These are phyloP conservation scores for Nesidiocoris tenuis DNA, from an alignment of 2,888 invertebrate species.

Conservation along the genomic window DNA sequence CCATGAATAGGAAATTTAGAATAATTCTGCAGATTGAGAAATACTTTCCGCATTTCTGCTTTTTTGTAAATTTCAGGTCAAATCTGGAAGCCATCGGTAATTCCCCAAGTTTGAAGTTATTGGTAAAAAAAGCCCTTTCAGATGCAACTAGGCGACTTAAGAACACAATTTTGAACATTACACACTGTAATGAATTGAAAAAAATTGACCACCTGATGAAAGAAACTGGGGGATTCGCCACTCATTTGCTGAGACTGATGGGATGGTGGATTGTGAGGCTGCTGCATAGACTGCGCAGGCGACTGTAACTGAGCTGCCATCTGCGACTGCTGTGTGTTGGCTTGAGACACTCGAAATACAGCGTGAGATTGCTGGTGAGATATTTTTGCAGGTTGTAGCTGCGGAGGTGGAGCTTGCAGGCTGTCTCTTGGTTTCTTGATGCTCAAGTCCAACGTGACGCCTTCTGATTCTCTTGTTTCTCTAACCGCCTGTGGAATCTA, in stretches of 20 bases:
- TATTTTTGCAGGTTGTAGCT: constrained; percentile 18
- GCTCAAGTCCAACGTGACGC: constrained; percentile 71
- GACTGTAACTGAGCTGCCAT: constrained; percentile 1
- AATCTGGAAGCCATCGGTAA: too few relatives aligned
- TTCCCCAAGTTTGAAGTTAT: too few relatives aligned
- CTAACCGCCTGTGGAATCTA: constrained; percentile 47
- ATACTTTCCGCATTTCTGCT: too few relatives aligned
- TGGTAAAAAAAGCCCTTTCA: too few relatives aligned
- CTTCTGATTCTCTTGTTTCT: constrained; percentile 53
- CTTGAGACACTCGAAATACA: constrained; percentile 42
- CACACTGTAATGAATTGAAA: too few relatives aligned
- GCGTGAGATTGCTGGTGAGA: constrained; percentile 32
- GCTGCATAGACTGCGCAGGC: constrained; percentile 4
- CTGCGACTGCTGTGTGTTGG: constrained; percentile 6
- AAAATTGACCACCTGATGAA: constrained; percentile 48
- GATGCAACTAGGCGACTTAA: too few relatives aligned
- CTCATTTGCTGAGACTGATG: constrained; percentile 13
- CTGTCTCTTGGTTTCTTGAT: constrained; percentile 67
- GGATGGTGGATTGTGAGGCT: neutral
- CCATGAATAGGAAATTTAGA: neutral
- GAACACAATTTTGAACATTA: too few relatives aligned
- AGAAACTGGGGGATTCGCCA: constrained; percentile 37
- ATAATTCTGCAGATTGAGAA: neutral
- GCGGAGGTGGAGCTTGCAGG: constrained; percentile 3
- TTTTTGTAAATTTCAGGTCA: too few relatives aligned